Evolutionary conservation across 2,888 invertebrate genomes (phyloP), one percentile per base, ranked within the genome.

Genomic region (Diachrysia chrysitis): DNA sequence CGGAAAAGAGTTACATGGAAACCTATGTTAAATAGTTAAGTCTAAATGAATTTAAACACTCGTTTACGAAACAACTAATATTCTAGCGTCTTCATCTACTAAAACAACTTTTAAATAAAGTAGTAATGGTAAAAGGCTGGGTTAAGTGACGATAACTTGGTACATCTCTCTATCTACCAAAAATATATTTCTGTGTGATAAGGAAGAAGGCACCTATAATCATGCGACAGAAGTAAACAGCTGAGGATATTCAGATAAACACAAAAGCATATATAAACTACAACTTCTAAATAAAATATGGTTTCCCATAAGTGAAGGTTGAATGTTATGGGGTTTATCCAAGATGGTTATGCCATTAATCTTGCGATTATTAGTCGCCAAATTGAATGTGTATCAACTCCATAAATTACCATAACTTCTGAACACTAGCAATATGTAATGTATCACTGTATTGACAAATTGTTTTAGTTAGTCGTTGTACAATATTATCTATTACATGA

Each of bases 381-480:
- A 69, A 46, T 55, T 23, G 21, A 48, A 58, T 59, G 59, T 29
- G 14, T 58, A 61, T 63, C 46, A n/a, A 17, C 53, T 61, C 23
- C 61, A 56, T 73, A 73, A 63, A 63, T 64, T 61, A 55, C 53
- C 56, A 62, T 29, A 55, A 59, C 66, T 61, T 48, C 57, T 29
- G 25, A 51, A 56, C 21, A 60, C 12, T 32, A 10, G 21, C 32
- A 55, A 75, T 76, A 60, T 55, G 48, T 46, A 66, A 78, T 78
- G 56, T 67, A 63, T 73, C 63, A 63, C 6, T 17, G 23, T 21
- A 61, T 54, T 73, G 61, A 73, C 63, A 74, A 67, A 63, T 68
- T 54, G 73, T 63, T 77, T 67, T 68, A 78, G 69, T 61, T 51
- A n/a, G 32, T 59, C 19, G 29, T 37, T 21, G 53, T 25, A 23